Conservation (phyloP, 2,113 vertebrate genomes). For the Grantiella picta region DNA sequence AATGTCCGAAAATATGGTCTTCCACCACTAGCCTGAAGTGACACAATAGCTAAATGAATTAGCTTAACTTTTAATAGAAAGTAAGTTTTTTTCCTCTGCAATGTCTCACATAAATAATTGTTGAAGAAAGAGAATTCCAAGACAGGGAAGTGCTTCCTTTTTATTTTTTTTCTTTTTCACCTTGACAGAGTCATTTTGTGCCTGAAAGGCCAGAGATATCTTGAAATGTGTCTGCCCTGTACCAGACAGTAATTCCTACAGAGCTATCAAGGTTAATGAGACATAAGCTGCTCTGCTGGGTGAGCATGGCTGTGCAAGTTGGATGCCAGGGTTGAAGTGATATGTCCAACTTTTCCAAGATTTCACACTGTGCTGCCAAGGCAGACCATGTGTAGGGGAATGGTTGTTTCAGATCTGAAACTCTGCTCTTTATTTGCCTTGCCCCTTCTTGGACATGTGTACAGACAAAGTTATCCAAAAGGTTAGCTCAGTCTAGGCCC, state of each 20-base stretch:
- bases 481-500: neutral
- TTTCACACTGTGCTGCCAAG: neutral
- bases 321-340: neutral
- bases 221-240: neutral
- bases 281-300: neutral
- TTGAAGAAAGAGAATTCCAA: neutral
- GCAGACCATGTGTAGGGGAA: neutral
- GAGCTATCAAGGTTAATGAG: slow-evolving; percentile 30
- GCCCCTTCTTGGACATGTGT: neutral
- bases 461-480: neutral
- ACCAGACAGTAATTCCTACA: slow-evolving; percentile 5
- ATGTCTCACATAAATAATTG: neutral
- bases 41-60: neutral
- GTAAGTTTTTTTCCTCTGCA: neutral
- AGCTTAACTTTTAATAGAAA: neutral
- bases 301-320: neutral
- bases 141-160: neutral
- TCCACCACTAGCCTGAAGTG: neutral
- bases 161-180: neutral
- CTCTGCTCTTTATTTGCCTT: neutral
- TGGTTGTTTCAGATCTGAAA: neutral
- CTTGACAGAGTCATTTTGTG: neutral
- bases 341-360: neutral
- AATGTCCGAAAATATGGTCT: neutral
- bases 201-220: neutral